A percentile compares a stretch with the other conserved stretches of the same genome.
Conservation (phyloP, 2,888 invertebrate species). For the Protula sp. region DNA sequence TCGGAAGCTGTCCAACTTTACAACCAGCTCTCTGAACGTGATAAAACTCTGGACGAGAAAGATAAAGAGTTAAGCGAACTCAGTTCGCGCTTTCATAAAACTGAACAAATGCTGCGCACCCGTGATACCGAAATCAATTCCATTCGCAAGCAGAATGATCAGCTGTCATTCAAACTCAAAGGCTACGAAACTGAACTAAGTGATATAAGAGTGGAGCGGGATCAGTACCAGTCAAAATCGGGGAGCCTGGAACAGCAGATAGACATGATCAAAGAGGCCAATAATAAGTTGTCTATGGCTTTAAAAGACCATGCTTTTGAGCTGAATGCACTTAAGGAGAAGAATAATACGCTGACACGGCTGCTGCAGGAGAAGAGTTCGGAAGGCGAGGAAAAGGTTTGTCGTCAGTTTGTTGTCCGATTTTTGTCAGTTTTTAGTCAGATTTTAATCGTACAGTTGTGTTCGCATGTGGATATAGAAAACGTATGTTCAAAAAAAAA, state of each 20-base stretch:
- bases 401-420: too few species aligned
- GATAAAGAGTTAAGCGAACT: constrained; percentile 31
- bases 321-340: constrained; percentile 44
- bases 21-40: constrained; percentile 2
- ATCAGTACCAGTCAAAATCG: constrained; percentile 3
- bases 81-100: constrained; percentile 20
- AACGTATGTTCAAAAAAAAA: too few species aligned
- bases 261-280: constrained; percentile 31
- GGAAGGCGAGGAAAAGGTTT: constrained; percentile 23
- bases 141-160: constrained; percentile 46
- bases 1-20: background rate
- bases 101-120: constrained; percentile 28
- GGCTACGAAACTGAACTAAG: constrained; percentile 34
- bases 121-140: constrained; percentile 34
- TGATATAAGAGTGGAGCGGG: constrained; percentile 33
- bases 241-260: constrained; percentile 11
- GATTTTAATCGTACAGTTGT: too few species aligned
- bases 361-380: constrained; percentile 5
- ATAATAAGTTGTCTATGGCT: constrained; percentile 40
- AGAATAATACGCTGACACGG: constrained; percentile 35
- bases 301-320: constrained; percentile 49
- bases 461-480: too few species aligned
- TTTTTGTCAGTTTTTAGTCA: too few species aligned
- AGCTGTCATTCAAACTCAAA: constrained; percentile 40
- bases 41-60: constrained; percentile 14